Base-by-base conservation (phyloP, 64 coral and sea anemone genomes). In the Orbicella faveolata region DNA sequence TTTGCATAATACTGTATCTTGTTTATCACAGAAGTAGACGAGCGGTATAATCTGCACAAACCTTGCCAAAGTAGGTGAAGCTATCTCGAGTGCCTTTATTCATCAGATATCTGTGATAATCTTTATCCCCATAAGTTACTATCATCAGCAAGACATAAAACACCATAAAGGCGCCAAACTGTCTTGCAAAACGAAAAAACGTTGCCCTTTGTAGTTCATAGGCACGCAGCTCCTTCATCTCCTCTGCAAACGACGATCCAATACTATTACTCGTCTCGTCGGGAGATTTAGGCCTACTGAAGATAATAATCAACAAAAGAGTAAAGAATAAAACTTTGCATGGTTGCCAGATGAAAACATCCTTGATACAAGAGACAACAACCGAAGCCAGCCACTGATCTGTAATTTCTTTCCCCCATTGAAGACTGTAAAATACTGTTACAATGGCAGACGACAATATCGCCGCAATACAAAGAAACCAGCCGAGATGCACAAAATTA, bases 391-490 rank as follows among this genome's bases (percentile, higher is more conserved):
- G 51, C 95, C 95, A 98, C 37, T 98, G 75, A 33, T 94, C 94
- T 2, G 95, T 82, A 5, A 78, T 88, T 33, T 95, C 90, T 20
- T 90, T 90, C 9, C 93, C 96, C 96, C 96, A 98, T 16, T 80
- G 77, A 13, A 94, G 92, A 61, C 96, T 98, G 73, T 98, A 98
- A 52, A 98, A 94, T 18, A 98, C 90, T 19, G 93, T 95, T 23
- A 95, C 87, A 9, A 82, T 88, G 9, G 93, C 81, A 26, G 87
- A 95, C 0, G 78, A 54, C 4, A 30, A 21, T 4, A 91, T 77
- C 30, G 77, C 76, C 15, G 90, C 78, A 8, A 39, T 62, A 34
- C 90, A 95, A 20, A 93, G 53, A 9, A 92, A 72, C 89, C 93
- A 98, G 9, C 93, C 93, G 15, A 93, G 64, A 76, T 93, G 95